phyloP scores from a whole-genome alignment of 2,888 invertebrate genomes.

The Netelia virgata region DNA sequence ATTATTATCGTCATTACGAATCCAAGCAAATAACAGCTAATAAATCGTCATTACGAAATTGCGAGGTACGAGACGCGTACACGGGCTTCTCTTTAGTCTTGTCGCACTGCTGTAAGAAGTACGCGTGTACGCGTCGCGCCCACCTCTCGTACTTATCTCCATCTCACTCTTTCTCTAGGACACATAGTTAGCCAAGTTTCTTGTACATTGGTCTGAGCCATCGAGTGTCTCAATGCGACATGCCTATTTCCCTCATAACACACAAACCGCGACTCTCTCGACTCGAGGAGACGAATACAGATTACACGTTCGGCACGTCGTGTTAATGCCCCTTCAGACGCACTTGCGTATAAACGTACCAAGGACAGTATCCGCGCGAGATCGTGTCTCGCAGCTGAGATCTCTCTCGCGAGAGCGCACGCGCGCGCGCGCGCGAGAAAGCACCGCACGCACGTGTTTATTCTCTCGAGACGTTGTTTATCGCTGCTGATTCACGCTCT shows the following conservation, averaged over 20 bases:
- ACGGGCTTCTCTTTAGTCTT: constrained; percentile 4
- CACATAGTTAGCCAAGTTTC: background rate
- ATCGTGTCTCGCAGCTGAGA: constrained; percentile 16
- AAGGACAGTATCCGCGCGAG: constrained; percentile 5
- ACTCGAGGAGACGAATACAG: constrained; percentile 13
- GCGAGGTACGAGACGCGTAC: constrained; percentile 24
- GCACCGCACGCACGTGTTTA: constrained; percentile 1
- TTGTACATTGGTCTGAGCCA: background rate
- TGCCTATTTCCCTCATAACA: background rate
- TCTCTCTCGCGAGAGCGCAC: background rate
- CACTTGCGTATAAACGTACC: constrained; percentile 9
- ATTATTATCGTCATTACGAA: constrained; percentile 64
- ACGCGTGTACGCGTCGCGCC: background rate
- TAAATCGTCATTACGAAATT: constrained; percentile 72
- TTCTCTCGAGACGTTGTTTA: constrained; percentile 10
- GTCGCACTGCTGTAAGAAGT: constrained; percentile 18
- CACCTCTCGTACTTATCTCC: background rate
- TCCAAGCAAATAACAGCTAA: constrained; percentile 67
- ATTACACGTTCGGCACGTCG: constrained; percentile 38
- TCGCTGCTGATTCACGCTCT: background rate
- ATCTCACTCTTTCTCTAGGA: background rate
- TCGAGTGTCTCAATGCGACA: constrained; percentile 9
- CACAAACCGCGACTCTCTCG: constrained; percentile 3
- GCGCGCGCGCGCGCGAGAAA: background rate
- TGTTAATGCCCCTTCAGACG: constrained; percentile 50